These are phyloP conservation scores for Pseudococcus jackbeardsleyi DNA, from an alignment of 2,888 invertebrate species.

Conservation along the genomic window DNA sequence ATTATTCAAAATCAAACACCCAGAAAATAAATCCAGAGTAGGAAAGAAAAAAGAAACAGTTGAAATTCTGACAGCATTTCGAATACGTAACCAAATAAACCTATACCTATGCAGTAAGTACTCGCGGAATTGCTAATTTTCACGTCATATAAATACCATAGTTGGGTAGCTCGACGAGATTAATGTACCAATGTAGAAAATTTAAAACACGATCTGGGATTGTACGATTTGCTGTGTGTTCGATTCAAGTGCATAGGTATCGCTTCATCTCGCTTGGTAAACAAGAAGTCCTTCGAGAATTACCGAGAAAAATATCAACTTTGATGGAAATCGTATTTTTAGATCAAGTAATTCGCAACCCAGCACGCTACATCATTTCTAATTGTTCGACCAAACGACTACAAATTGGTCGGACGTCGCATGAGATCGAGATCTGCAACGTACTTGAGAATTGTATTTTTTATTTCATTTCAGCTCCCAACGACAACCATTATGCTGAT, in stretches of 20 bases:
- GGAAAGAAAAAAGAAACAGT: neutral
- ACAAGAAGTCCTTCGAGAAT: slow-evolving; percentile 39
- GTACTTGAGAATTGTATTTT: neutral
- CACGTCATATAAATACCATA: too few relatives aligned
- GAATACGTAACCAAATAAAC: neutral
- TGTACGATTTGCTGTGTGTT: neutral
- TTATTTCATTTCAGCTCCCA: neutral
- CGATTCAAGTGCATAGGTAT: slow-evolving; percentile 3
- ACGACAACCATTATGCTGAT: too few relatives aligned
- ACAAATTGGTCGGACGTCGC: neutral
- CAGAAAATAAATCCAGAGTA: neutral
- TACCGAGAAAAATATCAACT: slow-evolving; percentile 42
- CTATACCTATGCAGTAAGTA: too few relatives aligned
- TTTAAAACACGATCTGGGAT: neutral
- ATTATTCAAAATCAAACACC: neutral
- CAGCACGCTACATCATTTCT: neutral
- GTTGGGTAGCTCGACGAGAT: neutral
- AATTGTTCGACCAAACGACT: neutral
- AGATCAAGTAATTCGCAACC: neutral
- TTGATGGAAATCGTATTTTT: neutral
- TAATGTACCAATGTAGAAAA: neutral
- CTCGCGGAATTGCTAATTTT: too few relatives aligned
- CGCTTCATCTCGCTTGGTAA: neutral
- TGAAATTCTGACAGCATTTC: neutral
- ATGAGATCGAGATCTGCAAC: neutral